Percentiles rank a stretch among this genome's conserved stretches.
Conservation (phyloP, 2,113 vertebrate genomes). For the Gnathonemus echidnorhynchus region DNA sequence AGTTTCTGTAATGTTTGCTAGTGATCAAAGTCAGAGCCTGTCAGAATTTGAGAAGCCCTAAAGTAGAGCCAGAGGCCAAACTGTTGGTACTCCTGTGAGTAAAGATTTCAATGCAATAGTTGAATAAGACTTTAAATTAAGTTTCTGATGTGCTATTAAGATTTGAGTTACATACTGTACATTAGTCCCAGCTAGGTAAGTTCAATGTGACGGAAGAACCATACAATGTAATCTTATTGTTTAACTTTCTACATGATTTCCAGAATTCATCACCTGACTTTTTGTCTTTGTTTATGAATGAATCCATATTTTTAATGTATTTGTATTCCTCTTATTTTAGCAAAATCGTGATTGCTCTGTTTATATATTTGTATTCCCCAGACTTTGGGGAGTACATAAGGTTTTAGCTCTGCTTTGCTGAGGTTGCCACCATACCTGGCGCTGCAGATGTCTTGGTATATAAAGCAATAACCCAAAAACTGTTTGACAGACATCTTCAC, state of each 20-base stretch:
- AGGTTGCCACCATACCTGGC: neutral
- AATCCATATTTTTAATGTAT: neutral
- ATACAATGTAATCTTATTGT: neutral
- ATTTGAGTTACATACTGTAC: neutral
- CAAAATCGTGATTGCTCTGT: neutral
- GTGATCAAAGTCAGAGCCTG: neutral
- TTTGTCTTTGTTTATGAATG: neutral
- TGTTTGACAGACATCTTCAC: neutral
- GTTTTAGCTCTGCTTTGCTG: neutral
- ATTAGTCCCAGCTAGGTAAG: neutral
- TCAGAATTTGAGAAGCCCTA: neutral
- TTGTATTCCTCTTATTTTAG: neutral
- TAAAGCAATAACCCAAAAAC: neutral
- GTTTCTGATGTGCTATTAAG: neutral
- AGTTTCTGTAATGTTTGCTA: neutral
- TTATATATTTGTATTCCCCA: neutral
- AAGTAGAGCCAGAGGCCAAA: neutral
- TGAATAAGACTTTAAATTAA: neutral
- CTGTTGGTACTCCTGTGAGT: neutral
- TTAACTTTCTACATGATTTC: neutral
- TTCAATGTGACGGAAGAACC: neutral
- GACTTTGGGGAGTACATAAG: neutral
- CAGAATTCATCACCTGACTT: neutral
- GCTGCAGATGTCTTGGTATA: neutral
- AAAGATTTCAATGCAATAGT: neutral